These are phyloP conservation scores for Falco cherrug DNA, from an alignment of 2,797 vertebrate genomes.

Conservation along the genomic window DNA sequence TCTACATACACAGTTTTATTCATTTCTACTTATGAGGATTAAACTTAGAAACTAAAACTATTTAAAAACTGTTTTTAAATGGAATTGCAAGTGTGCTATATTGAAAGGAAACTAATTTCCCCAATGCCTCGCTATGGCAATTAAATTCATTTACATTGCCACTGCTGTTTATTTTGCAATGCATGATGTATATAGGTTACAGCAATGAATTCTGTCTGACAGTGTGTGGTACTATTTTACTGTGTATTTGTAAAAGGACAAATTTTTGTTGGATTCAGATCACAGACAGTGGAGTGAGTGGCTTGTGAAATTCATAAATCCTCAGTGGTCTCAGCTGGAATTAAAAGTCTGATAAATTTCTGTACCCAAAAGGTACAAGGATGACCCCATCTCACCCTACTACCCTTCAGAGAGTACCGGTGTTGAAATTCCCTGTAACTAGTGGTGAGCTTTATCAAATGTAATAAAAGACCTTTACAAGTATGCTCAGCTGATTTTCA, in stretches of 20 bases:
- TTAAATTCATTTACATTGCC: conserved; percentile 2
- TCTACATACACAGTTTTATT: neutral
- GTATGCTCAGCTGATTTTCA: neutral
- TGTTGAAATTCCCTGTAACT: neutral
- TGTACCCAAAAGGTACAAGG: neutral
- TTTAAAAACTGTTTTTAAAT: neutral
- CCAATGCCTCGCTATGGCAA: neutral
- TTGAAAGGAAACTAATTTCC: neutral
- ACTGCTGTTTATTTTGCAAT: neutral
- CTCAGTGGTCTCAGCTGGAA: neutral
- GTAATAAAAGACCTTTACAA: neutral
- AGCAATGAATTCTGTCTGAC: neutral
- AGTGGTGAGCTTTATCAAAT: neutral
- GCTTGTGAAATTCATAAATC: neutral
- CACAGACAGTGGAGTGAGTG: neutral
- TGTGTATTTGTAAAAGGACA: neutral
- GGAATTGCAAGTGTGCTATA: neutral
- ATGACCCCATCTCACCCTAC: neutral
- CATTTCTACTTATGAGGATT: neutral
- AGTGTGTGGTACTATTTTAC: neutral
- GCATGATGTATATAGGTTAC: neutral
- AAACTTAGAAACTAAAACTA: neutral
- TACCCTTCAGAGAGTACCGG: neutral
- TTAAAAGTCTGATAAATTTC: neutral
- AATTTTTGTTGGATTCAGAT: neutral